phyloP scores from a whole-genome alignment of 2,113 vertebrate genomes.

The Edolisoma coerulescens region DNA sequence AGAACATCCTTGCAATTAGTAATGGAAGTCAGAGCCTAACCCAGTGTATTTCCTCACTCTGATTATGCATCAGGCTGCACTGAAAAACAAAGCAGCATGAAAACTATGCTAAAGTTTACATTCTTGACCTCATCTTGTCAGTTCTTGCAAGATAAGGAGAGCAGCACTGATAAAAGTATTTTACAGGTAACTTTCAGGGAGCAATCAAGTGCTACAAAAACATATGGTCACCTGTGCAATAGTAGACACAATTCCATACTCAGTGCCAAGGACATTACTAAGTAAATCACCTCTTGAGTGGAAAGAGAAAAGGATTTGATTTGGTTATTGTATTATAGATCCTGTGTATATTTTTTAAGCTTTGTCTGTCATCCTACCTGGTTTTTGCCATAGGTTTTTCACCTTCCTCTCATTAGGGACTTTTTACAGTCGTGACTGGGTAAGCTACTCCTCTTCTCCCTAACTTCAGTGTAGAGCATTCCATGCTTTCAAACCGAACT shows the following conservation, averaged over 20 bases:
- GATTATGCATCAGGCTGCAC: not conserved
- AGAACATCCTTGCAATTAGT: not conserved
- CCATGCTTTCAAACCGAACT: not conserved
- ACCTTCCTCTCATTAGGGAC: not conserved
- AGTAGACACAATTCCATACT: not conserved
- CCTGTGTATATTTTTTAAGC: not conserved
- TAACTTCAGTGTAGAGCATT: not conserved
- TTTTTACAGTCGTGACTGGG: not conserved
- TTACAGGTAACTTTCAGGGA: not conserved
- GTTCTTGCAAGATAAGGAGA: not conserved
- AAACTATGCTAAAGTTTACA: not conserved
- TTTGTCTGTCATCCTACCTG: not conserved
- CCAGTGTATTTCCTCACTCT: not conserved
- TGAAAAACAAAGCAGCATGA: not conserved
- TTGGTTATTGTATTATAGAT: not conserved
- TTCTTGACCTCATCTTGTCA: not conserved
- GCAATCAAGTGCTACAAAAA: not conserved
- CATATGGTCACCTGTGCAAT: not conserved
- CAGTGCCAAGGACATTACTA: not conserved
- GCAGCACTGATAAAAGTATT: not conserved
- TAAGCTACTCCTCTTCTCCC: not conserved
- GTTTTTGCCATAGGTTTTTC: not conserved
- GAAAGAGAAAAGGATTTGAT: not conserved
- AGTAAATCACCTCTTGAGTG: not conserved
- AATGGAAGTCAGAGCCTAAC: not conserved